A percentile compares a stretch with the other conserved stretches of the same genome.
phyloP scores from a whole-genome alignment of 2,797 vertebrate genomes.

The Danio kyathit region DNA sequence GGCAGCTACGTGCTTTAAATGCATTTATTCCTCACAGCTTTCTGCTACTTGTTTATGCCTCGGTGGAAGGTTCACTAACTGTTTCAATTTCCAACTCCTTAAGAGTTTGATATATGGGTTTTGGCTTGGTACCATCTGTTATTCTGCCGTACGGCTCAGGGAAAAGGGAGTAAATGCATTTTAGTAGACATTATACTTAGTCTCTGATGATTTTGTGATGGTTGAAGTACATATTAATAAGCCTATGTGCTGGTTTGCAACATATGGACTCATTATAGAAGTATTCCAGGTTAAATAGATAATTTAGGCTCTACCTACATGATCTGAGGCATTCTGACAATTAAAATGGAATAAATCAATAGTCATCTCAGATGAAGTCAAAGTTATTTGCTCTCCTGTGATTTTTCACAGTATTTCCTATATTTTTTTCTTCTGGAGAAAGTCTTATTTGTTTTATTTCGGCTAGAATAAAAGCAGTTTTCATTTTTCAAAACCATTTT shows the following conservation, averaged over 20 bases:
- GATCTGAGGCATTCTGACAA: not conserved
- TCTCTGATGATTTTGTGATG: conserved; percentile 28
- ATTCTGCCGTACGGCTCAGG: not conserved
- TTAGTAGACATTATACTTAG: conserved; percentile 18
- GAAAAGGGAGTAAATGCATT: conserved; percentile 43
- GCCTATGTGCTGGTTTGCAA: not conserved
- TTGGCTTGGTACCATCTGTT: conserved; percentile 44
- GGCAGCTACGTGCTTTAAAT: not conserved
- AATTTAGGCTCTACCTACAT: not conserved
- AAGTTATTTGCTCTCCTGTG: too few relatives aligned
- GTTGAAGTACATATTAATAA: conserved; percentile 7
- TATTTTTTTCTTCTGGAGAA: too few relatives aligned
- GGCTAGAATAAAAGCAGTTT: too few relatives aligned
- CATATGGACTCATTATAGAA: not conserved
- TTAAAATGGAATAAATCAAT: not conserved
- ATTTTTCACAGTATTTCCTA: too few relatives aligned
- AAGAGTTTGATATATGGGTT: conserved; percentile 40
- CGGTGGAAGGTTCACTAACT: conserved; percentile 6
- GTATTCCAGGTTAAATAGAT: conserved; percentile 6
- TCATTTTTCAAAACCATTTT: too few relatives aligned
- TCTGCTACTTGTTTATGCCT: conserved; percentile 28
- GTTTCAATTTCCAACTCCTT: conserved; percentile 29
- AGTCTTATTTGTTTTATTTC: too few relatives aligned
- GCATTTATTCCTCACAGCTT: conserved; percentile 10
- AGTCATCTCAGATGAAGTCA: too few relatives aligned